phyloP scores from a whole-genome alignment of 2,113 vertebrate genomes.

The Girardinichthys multiradiatus region DNA sequence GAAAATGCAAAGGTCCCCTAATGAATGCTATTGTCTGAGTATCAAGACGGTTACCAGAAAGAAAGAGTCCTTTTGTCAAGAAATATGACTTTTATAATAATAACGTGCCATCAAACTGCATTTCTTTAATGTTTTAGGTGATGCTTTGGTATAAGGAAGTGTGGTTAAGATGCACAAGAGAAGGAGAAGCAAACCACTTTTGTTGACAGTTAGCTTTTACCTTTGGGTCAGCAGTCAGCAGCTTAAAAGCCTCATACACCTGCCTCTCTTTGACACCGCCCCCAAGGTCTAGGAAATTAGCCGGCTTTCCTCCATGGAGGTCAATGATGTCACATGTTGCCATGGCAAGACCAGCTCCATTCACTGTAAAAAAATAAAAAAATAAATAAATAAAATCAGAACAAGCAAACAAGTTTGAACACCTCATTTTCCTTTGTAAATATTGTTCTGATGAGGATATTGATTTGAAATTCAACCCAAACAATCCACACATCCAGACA shows the following conservation, averaged over 20 bases:
- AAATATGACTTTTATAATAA: conserved; percentile 10
- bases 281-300: conserved; percentile 97
- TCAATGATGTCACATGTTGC: conserved; percentile 98
- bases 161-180: not conserved
- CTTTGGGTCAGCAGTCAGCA: conserved; percentile 95
- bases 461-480: not conserved
- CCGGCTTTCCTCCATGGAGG: conserved; percentile 94
- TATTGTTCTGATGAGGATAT: not conserved
- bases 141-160: not conserved
- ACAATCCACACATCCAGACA: not conserved
- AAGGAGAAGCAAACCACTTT: not conserved
- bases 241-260: conserved; percentile 96
- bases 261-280: conserved; percentile 97
- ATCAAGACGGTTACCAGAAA: conserved; percentile 41
- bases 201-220: conserved; percentile 72
- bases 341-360: conserved; percentile 97
- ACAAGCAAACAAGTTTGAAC: not conserved
- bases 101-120: not conserved
- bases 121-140: not conserved
- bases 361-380: conserved; percentile 81
- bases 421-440: not conserved
- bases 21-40: conserved; percentile 48
- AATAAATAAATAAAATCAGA: not conserved
- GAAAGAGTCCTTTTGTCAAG: conserved; percentile 28
- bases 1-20: conserved; percentile 50